Conservation (phyloP, 1,140 invertebrate genomes). For the Megathymus violae region DNA sequence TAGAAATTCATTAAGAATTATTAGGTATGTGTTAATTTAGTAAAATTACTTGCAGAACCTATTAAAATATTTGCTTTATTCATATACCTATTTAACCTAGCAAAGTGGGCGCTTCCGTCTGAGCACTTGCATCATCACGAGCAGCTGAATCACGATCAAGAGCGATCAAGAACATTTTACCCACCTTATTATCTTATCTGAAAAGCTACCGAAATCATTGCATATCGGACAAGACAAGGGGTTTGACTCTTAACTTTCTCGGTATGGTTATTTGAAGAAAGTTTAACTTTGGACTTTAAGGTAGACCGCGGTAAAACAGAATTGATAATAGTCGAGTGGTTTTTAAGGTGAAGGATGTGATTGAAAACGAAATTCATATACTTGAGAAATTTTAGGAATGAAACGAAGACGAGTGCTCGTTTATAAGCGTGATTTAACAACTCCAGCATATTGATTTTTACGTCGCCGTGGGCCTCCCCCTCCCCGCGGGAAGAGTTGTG, state of each 20-base stretch:
- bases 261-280: background rate
- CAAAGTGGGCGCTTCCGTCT: too few species aligned
- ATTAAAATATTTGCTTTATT: too few species aligned
- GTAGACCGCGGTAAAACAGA: background rate
- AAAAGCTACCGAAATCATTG: too few species aligned
- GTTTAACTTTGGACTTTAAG: background rate
- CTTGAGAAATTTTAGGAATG: conserved; percentile 76
- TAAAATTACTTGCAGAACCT: too few species aligned
- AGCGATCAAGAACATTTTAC: too few species aligned
- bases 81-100: too few species aligned
- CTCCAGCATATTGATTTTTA: conserved; percentile 90
- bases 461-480: conserved; percentile 81
- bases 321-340: conserved; percentile 7
- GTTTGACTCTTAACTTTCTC: background rate
- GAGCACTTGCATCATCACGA: too few species aligned
- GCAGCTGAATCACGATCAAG: too few species aligned
- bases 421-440: conserved; percentile 90
- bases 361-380: conserved; percentile 59
- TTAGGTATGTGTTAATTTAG: too few species aligned
- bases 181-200: too few species aligned
- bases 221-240: too few species aligned
- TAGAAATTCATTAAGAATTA: too few species aligned
- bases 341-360: conserved; percentile 25
- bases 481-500: conserved; percentile 83
- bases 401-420: conserved; percentile 86